A percentile compares a stretch with the other conserved stretches of the same genome.
These are phyloP conservation scores for Altica lythri DNA, from an alignment of 2,888 invertebrate genomes.

Conservation along the genomic window DNA sequence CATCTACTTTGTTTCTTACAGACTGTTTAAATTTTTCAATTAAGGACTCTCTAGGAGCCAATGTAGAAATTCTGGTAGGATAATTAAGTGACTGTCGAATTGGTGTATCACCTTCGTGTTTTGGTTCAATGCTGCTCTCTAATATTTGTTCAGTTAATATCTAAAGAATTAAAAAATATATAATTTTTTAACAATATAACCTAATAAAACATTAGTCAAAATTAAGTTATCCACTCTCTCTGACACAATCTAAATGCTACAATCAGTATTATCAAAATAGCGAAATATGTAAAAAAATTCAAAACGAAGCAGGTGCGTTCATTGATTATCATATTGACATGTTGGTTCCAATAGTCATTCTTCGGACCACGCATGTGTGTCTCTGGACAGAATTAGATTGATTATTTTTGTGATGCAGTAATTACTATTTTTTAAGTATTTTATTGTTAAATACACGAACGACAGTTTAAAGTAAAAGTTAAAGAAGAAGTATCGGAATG, in stretches of 20 bases:
- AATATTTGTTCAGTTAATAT: conserved; percentile 22
- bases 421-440: too few species aligned
- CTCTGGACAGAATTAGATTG: too few species aligned
- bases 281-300: background rate
- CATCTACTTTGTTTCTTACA: background rate
- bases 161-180: conserved; percentile 10
- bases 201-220: background rate
- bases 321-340: too few species aligned
- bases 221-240: background rate
- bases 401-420: too few species aligned
- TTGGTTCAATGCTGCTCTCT: conserved; percentile 25
- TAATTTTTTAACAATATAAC: background rate
- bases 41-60: conserved; percentile 34
- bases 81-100: conserved; percentile 24
- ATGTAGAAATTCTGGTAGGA: conserved; percentile 30
- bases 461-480: too few species aligned
- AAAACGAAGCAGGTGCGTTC: background rate
- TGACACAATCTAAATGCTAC: background rate
- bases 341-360: too few species aligned
- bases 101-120: conserved; percentile 37
- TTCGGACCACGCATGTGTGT: too few species aligned
- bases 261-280: background rate
- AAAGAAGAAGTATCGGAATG: too few species aligned
- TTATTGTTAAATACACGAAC: too few species aligned
- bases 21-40: conserved; percentile 33